Base-by-base conservation (phyloP, 2,888 invertebrate species). In the Ectemnius continuus region DNA sequence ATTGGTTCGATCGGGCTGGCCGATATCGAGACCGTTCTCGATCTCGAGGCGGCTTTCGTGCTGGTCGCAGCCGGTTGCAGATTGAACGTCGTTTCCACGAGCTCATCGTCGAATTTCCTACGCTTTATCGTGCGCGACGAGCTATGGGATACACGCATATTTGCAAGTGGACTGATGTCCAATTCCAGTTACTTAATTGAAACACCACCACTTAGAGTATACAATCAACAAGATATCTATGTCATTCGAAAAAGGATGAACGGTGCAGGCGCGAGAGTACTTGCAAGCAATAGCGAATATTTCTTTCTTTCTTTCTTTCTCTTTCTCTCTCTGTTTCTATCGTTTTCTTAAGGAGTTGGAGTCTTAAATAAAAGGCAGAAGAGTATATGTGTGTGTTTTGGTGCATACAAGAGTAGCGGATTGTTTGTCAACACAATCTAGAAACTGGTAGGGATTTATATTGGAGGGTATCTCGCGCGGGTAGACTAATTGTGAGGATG, bases 121-220 rank as follows among this genome's bases (percentile, higher is more conserved):
- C 99, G 94, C 91, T 98, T 99, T 85, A 99, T 98, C 1, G 98
- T 98, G 72, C 99, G 93, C 36, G 97, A 97, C 13, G 98, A 98
- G 90, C 97, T 97, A 88, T 23, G n/a, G 11, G 56, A 20, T 52
- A n/a, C 18, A 16, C 20, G 36, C 18, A 57, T 11, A 52, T 28
- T 8, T 23, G 47, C 18, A 18, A 46, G n/a, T 47, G 16, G 48
- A 59, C 16, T 52, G 36, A 11, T 23, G n/a, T 20, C 13, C 45
- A 57, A 23, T 59, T 48, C 14, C n/a, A 16, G 48, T 2, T 60
- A 60, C n/a, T 8, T 60, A 11, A 71, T 26, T 45, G 13, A 11
- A 61, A 28, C 13, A 16, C 11, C 36, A 57, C 5, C 16, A n/a
- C 14, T 60, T n/a, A 60, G 16, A 20, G 45, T 18, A 28, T 4